phyloP scores from a whole-genome alignment of 2,888 invertebrate species.

The Drosophila nr. perissopoda region DNA sequence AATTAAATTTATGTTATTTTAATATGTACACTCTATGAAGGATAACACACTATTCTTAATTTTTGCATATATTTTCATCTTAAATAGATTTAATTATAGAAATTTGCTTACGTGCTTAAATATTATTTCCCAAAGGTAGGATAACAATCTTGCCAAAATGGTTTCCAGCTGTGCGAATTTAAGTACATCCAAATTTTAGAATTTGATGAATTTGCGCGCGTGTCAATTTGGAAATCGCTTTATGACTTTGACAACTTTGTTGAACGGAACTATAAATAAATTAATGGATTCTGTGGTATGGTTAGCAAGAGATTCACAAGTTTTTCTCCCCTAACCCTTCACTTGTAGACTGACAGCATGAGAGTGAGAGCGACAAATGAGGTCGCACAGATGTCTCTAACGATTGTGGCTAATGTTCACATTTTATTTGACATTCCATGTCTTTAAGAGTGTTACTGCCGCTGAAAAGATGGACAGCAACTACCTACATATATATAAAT shows the following conservation, averaged over 20 bases:
- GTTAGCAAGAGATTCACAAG: neutral
- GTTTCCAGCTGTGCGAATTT: neutral
- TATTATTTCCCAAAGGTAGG: neutral
- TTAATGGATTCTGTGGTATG: constrained; percentile 53
- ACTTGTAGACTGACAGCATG: neutral
- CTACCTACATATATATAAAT: constrained; percentile 11
- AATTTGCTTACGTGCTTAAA: neutral
- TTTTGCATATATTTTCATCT: neutral
- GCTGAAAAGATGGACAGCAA: constrained; percentile 48
- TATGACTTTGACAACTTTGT: constrained; percentile 55
- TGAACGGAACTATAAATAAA: constrained; percentile 58
- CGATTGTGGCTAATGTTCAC: constrained; percentile 46
- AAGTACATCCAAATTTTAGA: neutral
- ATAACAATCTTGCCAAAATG: neutral
- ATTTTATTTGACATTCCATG: constrained; percentile 72
- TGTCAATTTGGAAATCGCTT: constrained; percentile 33
- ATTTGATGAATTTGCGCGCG: constrained; percentile 38
- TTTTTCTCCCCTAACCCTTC: neutral
- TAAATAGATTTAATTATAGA: neutral
- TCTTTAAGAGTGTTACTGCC: constrained; percentile 42
- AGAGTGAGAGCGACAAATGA: neutral
- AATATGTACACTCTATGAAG: neutral
- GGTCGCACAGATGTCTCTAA: constrained; percentile 46
- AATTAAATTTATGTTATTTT: neutral
- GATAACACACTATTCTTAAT: neutral